Base-by-base conservation (phyloP, 2,797 vertebrate genomes). In the Rhincodon typus region DNA sequence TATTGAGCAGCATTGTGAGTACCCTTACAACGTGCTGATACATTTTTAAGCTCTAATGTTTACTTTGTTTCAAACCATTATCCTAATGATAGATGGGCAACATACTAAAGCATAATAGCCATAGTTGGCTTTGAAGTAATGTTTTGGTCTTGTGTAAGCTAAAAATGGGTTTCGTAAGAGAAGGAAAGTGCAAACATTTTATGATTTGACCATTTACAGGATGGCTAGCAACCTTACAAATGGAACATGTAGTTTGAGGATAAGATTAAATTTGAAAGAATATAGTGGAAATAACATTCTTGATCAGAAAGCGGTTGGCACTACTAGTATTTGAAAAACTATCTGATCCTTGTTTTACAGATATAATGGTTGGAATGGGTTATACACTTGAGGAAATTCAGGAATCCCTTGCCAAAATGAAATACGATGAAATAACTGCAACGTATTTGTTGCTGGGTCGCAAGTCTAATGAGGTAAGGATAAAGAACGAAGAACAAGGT, bases 291-390 rank as follows among this genome's bases (percentile, higher is more conserved):
- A 90, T 62, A 90, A 19, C 27, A 34, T 30, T 17, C 30, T 15
- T 50, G 27, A 42, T 66, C 69, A 38, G 38, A 42, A 15, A 74
- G 19, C 6, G 42, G 21, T 95, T 30, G 21, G n/a, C 2, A n/a
- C 17, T 27, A 67, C 3, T 88, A 12, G 3, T 34, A 15, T 67
- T 50, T 87, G 77, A 95, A 86, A 50, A 69, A 67, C 23, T 38
- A 69, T 88, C 66, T 96, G n/a, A 50, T 96, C 50, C 87, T 6
- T 96, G 67, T 95, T 90, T 95, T 97, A 96, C 96, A 99, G 99
- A 99, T 96, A 99, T 99, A 96, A 99, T 99, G 98, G 98, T 99
- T 96, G 99, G 99, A 96, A 99, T 99, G 99, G 99, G 99, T 97
- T 99, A 99, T 97, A 99, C 98, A 96, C 98, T 98, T 97, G 99